Evolutionary conservation across 1,140 invertebrate species (phyloP), one percentile per base, ranked within the genome.

Genomic region (Bombyx mandarina): DNA sequence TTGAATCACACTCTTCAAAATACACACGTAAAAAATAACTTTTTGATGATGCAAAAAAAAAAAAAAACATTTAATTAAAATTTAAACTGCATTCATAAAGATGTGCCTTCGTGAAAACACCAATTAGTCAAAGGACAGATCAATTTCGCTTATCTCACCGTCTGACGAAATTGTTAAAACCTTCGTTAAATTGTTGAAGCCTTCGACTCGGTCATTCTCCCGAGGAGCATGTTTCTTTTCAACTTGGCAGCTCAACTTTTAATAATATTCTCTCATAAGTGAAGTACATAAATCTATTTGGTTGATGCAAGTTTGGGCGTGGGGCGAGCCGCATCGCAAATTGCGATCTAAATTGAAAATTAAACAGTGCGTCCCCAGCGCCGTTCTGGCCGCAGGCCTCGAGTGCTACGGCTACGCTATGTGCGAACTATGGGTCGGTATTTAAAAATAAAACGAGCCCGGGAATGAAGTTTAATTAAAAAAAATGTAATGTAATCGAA

Each of bases 261-360:
- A 84, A 82, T 83, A 79, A 83, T 82, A 77, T 77, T 73, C 65
- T 54, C 43, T 54, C 43, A 73, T 75, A 78, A 72, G 75, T 72
- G 68, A 60, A 53, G 72, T 62, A 63, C 76, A 86, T 86, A 86
- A 85, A 86, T 85, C 83, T 86, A 84, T 82, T 73, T 45, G 65
- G 45, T 57, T 65, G 73, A 74, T 75, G 77, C 75, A 62, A 80
- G 75, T 83, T 84, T 82, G 79, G 80, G 83, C 75, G 78, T 76
- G 67, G 58, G 66, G 66, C 56, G 71, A 57, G 63, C 47, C 70
- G 60, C 75, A 89, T 89, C 87, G 79, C 84, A 88, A 88, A 89
- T 88, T 89, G 82, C 86, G 79, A 89, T 89, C 87, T 89, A 88
- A 89, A 89, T 89, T 88, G 86, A 89, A 89, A 88, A 88, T 89